Evolutionary conservation across 2,113 vertebrate species (phyloP).

Genomic region (Illadopsis cleaveri): DNA sequence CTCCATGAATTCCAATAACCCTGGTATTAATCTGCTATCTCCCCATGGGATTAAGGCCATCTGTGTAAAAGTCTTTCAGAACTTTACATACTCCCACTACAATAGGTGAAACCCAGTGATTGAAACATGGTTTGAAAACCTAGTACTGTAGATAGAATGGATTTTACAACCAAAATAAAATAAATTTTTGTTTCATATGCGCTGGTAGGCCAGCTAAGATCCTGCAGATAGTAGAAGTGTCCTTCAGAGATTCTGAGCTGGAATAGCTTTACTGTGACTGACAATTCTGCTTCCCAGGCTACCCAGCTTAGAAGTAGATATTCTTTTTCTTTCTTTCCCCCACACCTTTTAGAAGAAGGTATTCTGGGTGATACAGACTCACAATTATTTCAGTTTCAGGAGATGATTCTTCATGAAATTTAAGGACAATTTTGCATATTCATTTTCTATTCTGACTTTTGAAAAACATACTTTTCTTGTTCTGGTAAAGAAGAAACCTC

Average conservation of each 20-base stretch:
- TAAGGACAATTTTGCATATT: background rate
- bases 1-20: conserved; percentile 31
- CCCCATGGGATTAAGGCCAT: background rate
- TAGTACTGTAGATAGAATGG: background rate
- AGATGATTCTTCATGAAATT: background rate
- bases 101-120: background rate
- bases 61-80: background rate
- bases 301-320: background rate
- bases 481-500: background rate
- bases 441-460: conserved; percentile 18
- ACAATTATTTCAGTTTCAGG: background rate
- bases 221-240: background rate
- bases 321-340: background rate
- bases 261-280: background rate
- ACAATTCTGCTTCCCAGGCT: background rate
- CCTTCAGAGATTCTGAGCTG: background rate
- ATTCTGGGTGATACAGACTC: background rate
- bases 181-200: background rate
- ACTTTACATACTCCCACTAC: background rate
- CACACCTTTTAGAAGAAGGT: background rate
- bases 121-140: background rate
- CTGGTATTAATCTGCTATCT: background rate
- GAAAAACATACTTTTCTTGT: background rate
- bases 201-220: background rate
- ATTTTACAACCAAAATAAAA: background rate